Evolutionary conservation across 2,113 vertebrate genomes (phyloP), one percentile per base, ranked within the genome.

Genomic region (Crotophaga sulcirostris): DNA sequence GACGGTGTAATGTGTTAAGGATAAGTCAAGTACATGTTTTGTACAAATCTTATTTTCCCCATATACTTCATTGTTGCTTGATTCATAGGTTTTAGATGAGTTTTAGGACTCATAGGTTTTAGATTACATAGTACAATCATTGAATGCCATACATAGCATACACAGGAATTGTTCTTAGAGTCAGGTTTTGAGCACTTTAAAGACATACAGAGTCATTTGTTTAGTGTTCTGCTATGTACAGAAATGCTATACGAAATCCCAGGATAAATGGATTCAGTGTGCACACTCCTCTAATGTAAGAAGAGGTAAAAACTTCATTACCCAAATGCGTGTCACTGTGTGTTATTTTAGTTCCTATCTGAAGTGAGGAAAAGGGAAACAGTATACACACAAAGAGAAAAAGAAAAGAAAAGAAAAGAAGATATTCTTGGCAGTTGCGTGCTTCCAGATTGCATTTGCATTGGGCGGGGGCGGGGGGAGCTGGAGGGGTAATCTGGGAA

Each of bases 401-500:
- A 75, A 42, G 38, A 36, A 67, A n/a, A 17, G 8, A 86, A 51
- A 64, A 75, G 45, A 42, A 34, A 67, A n/a, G 19, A 52, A 80
- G 47, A 62, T 82, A 64, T 51, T 79, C 83, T 91, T 96, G 94
- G 58, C 91, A 93, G 51, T 54, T 82, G 23, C 40, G 36, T 62
- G 28, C 23, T 94, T 87, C 45, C 78, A 95, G 91, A 94, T 93
- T 93, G 67, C 23, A 42, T 76, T 95, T 95, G 49, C 44, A 38
- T 93, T 1, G 17, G 20, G 11, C 9, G 10, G 3, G 10, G 10
- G 34, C 20, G 11, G 47, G 36, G 7, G 8, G 13, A 38, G 7
- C n/a, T n/a, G n/a, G n/a, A n/a, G n/a, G n/a, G n/a, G n/a, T n/a
- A 49, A 24, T 56, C 67, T 82, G 31, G 54, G 81, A 87, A 84